These are phyloP conservation scores for Slavum lentiscoides DNA, from an alignment of 2,888 invertebrate genomes.

Conservation along the genomic window DNA sequence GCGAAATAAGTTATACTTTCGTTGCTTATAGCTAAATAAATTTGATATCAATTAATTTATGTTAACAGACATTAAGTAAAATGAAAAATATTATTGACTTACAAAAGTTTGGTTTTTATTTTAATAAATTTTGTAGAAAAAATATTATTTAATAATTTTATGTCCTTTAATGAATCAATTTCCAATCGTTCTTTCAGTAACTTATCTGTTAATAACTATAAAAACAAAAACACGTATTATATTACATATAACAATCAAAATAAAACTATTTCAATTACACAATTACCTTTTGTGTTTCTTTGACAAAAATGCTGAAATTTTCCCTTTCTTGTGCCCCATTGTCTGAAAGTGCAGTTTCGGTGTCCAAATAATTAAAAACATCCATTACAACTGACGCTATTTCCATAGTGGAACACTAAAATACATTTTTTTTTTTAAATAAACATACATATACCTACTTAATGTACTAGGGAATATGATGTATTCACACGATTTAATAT, in stretches of 20 bases:
- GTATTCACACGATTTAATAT: too few relatives aligned
- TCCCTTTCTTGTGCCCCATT: constrained; percentile 73
- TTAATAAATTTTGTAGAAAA: constrained; percentile 95
- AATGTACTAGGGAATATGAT: too few relatives aligned
- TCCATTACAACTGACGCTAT: constrained; percentile 83
- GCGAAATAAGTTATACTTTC: constrained; percentile 96
- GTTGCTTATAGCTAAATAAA: constrained; percentile 90
- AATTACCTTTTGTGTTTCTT: constrained; percentile 75
- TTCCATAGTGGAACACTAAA: constrained; percentile 60
- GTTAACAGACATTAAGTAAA: not conserved
- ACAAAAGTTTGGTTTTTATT: constrained; percentile 97
- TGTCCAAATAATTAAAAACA: constrained; percentile 81
- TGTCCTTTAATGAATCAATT: constrained; percentile 89
- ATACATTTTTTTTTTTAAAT: not conserved
- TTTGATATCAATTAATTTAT: not conserved
- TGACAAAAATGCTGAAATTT: constrained; percentile 76
- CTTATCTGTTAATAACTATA: constrained; percentile 75
- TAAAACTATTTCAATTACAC: not conserved
- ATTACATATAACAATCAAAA: not conserved
- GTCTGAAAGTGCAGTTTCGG: constrained; percentile 73
- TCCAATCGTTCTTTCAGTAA: constrained; percentile 89
- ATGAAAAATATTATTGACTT: constrained; percentile 63
- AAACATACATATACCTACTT: too few relatives aligned
- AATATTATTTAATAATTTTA: constrained; percentile 85
- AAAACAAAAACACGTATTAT: constrained; percentile 55